Conservation (phyloP, 2,888 invertebrate species). For the Apamea anceps region DNA sequence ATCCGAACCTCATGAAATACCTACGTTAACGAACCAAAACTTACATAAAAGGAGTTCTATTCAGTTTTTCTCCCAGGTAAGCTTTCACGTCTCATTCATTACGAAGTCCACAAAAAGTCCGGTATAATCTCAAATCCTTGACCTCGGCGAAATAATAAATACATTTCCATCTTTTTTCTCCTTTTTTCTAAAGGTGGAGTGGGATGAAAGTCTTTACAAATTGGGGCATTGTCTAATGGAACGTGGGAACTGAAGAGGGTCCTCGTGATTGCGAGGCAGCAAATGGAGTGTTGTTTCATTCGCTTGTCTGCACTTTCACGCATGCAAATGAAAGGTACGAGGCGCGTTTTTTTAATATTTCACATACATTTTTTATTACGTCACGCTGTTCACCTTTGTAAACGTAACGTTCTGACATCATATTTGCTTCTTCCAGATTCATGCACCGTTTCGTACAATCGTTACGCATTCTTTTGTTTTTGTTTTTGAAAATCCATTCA, state of each 20-base stretch:
- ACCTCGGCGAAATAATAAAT: conserved; percentile 73
- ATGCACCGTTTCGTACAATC: not conserved
- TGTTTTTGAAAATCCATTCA: not conserved
- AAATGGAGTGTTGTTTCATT: conserved; percentile 73
- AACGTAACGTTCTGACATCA: conserved; percentile 8
- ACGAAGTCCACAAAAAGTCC: conserved; percentile 65
- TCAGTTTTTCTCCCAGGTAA: conserved; percentile 60
- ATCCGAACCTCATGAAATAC: conserved; percentile 32
- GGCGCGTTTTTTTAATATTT: conserved; percentile 26
- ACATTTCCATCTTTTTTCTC: conserved; percentile 72
- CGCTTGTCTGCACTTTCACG: conserved; percentile 73
- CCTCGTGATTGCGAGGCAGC: conserved; percentile 69
- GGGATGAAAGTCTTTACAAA: conserved; percentile 72
- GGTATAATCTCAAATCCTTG: conserved; percentile 69
- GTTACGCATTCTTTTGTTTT: not conserved
- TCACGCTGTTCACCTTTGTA: conserved; percentile 1
- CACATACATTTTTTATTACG: conserved; percentile 6
- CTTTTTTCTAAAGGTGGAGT: conserved; percentile 67
- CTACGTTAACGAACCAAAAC: conserved; percentile 60
- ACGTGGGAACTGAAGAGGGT: conserved; percentile 74
- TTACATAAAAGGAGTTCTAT: conserved; percentile 60
- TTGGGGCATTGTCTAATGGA: conserved; percentile 81
- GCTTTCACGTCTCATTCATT: conserved; percentile 68
- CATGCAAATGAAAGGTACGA: conserved; percentile 69
- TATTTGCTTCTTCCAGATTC: conserved; percentile 29